Base-by-base conservation (phyloP, 2,113 vertebrate genomes). In the Amazona guildingii region DNA sequence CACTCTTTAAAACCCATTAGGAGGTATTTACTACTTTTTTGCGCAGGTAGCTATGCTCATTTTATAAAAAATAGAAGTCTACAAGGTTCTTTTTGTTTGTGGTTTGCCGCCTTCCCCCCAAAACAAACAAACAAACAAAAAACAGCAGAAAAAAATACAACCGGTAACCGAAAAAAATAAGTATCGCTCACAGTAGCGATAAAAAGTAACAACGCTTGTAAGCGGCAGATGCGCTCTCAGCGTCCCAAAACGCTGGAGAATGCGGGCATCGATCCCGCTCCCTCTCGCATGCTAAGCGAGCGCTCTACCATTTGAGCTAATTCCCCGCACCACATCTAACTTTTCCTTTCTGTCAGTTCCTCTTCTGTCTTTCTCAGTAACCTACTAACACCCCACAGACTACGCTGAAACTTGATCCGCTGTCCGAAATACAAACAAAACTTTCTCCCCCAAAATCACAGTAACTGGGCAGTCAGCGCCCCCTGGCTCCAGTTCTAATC, bases 251-350 rank as follows among this genome's bases (percentile, higher is more conserved):
- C 1, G 1, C 3, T 97, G 97, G 98, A 98, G 98, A 98, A 98
- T 96, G 96, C 97, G 96, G 97, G 98, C 91, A 98, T 98, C 98
- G 98, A 98, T 98, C 98, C 97, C 97, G 92, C 97, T 97, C 96
- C 97, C 97, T 98, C 97, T 97, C 96, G 88, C 97, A 97, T 97
- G 97, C 97, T 98, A 97, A 97, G 97, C 97, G 96, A 97, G 97
- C 97, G 97, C 97, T 98, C 97, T 98, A 98, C 98, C 97, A 97
- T 92, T 98, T 98, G 97, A 98, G 97, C 98, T 98, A 98, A 98
- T 97, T 98, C 97, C 98, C 97, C 97, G 0, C 1, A 0, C 0
- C 0, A 0, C 3, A 0, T 0, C 0, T 0, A 0, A 0, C 0
- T 0, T 0, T 0, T 1, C 1, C 2, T 5, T 2, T 0, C 23